Conservation (phyloP, 1,140 invertebrate genomes). For the Bombus difficillimus region DNA sequence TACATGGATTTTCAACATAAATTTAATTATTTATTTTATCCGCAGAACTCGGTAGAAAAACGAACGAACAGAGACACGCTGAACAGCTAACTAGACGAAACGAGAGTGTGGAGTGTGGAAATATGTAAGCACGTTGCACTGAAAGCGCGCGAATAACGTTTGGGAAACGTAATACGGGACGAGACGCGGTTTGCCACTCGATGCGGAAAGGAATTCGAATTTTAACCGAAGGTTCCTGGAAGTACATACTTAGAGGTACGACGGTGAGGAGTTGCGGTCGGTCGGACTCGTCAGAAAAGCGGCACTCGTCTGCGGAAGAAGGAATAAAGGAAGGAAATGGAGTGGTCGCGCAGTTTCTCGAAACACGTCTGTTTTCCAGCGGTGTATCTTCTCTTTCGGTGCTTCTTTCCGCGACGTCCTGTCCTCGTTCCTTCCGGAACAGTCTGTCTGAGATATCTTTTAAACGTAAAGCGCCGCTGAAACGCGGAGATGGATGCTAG, state of each 20-base stretch:
- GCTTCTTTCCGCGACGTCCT: slow-evolving; percentile 25
- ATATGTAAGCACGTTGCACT: background rate
- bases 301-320: slow-evolving; percentile 14
- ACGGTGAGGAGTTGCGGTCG: background rate
- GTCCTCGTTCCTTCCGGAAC: slow-evolving; percentile 12
- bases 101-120: background rate
- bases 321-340: slow-evolving; percentile 47
- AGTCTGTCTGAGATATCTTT: slow-evolving; percentile 53
- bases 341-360: slow-evolving; percentile 15
- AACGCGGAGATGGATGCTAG: background rate
- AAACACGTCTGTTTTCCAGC: slow-evolving; percentile 46
- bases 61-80: no score
- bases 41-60: no score
- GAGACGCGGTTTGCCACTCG: background rate
- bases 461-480: slow-evolving; percentile 56
- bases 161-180: background rate
- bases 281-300: slow-evolving; percentile 37
- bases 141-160: background rate
- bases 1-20: no score
- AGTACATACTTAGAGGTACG: slow-evolving; percentile 4
- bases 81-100: no score
- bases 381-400: background rate
- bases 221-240: slow-evolving; percentile 20
- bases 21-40: no score
- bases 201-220: slow-evolving; percentile 23